Evolutionary conservation across 2,888 invertebrate species (phyloP), one percentile per base, ranked within the genome.

Genomic region (Apotomis capreana): DNA sequence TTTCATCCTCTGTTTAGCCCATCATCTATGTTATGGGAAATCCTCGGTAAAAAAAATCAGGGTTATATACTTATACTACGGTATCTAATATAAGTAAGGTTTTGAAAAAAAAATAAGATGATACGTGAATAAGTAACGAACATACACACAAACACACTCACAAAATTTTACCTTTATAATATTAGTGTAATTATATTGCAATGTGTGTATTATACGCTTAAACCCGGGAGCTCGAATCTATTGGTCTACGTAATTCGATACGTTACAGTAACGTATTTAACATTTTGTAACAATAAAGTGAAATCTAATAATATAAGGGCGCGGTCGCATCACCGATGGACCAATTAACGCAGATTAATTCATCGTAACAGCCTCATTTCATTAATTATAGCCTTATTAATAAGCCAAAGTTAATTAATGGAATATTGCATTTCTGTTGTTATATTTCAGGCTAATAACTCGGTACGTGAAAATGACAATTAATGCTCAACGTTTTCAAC

Each of bases 401-500:
- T 90, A 88, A 88, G 85, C 83, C 83, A 83, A 86, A 87, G 83
- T 87, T 89, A 89, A 90, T 90, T 89, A 89, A 88, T 89, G 83
- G 83, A 87, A 84, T 85, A 84, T 84, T 84, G 55, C 61, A 58
- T 69, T 26, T 61, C 49, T 69, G 59, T 40, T 64, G 37, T 62
- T 63, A 52, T 44, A 68, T 72, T 58, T 62, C 26, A 46, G 51
- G 26, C n/a, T 58, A 67, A 68, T 62, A 62, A 72, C 40, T 62
- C 44, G 3, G 62, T 54, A 49, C 61, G 67, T 57, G 65, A 12
- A 60, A 63, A 63, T 63, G 51, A 61, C 9, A 67, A 26, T 61
- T 37, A 69, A 57, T 61, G 51, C 15, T 59, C 5, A 8, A 37
- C 44, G 36, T 9, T 4, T 6, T 68, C 15, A 3, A 44, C 40